Conservation (phyloP, 2,113 vertebrate genomes). For the Phocoena sinus region DNA sequence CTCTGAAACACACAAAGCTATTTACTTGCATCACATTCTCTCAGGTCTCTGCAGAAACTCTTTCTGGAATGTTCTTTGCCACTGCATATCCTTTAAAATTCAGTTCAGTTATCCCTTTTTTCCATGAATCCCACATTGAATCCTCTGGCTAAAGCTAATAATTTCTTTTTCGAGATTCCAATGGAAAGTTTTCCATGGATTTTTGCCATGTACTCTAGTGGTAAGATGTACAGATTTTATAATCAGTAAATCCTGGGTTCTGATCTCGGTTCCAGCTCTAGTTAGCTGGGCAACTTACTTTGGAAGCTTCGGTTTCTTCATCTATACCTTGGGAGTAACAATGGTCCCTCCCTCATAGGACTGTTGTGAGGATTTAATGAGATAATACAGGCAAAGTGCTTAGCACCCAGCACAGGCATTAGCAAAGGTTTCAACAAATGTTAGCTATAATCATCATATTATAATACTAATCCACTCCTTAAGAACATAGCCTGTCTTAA, state of each 20-base stretch:
- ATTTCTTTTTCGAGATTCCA: slow-evolving; percentile 7
- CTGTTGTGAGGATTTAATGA: background rate
- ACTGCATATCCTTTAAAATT: background rate
- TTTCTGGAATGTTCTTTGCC: slow-evolving; percentile 3
- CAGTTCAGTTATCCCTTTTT: background rate
- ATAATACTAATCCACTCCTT: background rate
- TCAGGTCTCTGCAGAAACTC: background rate
- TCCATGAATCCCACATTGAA: background rate
- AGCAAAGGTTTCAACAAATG: background rate
- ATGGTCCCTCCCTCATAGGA: background rate
- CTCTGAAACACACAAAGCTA: background rate
- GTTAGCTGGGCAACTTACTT: background rate
- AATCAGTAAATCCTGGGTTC: background rate
- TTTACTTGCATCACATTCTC: background rate
- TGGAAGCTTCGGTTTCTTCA: background rate
- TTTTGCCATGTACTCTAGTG: background rate
- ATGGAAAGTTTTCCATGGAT: background rate
- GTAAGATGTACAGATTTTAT: background rate
- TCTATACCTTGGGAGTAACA: background rate
- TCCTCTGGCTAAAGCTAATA: background rate
- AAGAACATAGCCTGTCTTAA: background rate
- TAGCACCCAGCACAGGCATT: background rate
- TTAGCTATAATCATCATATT: background rate
- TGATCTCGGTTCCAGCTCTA: background rate
- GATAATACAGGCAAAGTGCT: background rate